Evolutionary conservation across 2,113 vertebrate species (phyloP), one percentile per base, ranked within the genome.

Genomic region (Sorex fumeus): DNA sequence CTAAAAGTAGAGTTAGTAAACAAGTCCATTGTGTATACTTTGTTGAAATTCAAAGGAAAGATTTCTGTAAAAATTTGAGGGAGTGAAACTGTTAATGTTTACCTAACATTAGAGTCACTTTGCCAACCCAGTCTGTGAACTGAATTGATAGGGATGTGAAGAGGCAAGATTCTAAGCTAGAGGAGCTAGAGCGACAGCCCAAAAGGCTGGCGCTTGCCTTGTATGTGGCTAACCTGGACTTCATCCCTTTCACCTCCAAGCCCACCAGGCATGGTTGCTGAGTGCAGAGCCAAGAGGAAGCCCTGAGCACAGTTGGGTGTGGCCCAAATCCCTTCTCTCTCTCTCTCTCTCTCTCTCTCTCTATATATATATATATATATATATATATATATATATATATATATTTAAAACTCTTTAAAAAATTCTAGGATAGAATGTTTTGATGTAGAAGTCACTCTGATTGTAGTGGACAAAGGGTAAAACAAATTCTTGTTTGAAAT

Each of bases 401-500:
- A 40, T 40, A 4, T 40, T 40, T 40, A 4, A 40, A 40, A 40
- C n/a, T 40, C 40, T 40, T 40, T 40, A 40, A 40, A 40, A 40
- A 40, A 40, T 40, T 7, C 40, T 40, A 40, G 57, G 13, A 2
- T 60, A 13, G 21, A 21, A 60, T 13, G 62, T 8, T 23, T 64
- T 64, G 11, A 23, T 18, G 62, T 64, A 18, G 40, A 40, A 60
- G 18, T 1, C 62, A 25, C 60, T 70, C 30, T 75, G 0, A 47
- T 11, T 18, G 2, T 47, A 32, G 43, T 27, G 32, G 79, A 40
- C 40, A 40, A 40, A 40, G 69, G 30, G 36, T 34, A 80, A 95
- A 80, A 40, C 15, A 84, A 77, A 62, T 84, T 60, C 71, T 92
- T 93, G 27, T 27, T 89, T 32, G 45, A 90, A 87, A 81, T 47